Percentiles rank a stretch among this genome's conserved stretches.
phyloP scores from a whole-genome alignment of 2,113 vertebrate species.

The Protobothrops mucrosquamatus region DNA sequence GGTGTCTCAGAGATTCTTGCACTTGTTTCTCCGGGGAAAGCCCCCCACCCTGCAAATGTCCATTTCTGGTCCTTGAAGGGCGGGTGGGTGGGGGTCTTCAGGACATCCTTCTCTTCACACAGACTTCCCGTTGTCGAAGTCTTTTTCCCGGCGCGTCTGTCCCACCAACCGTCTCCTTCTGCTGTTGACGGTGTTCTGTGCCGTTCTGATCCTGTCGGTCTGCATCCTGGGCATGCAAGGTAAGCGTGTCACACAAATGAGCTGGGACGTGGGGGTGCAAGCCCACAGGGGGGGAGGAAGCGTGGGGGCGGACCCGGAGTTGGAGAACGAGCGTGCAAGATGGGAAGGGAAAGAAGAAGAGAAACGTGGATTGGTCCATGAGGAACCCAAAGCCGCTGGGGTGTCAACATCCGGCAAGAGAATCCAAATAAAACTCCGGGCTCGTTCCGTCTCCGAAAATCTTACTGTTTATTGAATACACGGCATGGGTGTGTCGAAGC shows the following conservation, averaged over 20 bases:
- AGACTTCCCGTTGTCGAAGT: background rate
- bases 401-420: too few relatives aligned
- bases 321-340: too few relatives aligned
- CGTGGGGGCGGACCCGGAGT: background rate
- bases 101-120: background rate
- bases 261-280: background rate
- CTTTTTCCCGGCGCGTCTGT: background rate
- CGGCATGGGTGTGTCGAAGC: too few relatives aligned
- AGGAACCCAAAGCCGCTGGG: background rate
- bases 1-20: background rate
- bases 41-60: background rate
- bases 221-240: background rate
- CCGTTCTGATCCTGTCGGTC: background rate
- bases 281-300: background rate
- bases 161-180: slow-evolving; percentile 4
- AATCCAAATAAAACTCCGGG: too few relatives aligned
- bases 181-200: background rate
- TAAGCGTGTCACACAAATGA: background rate
- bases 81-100: too few relatives aligned
- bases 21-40: background rate
- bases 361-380: background rate
- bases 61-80: background rate
- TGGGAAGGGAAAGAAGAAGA: background rate
- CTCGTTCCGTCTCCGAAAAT: too few relatives aligned
- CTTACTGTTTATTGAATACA: too few relatives aligned